phyloP scores from a whole-genome alignment of 2,888 invertebrate species.

The Noctua janthe region DNA sequence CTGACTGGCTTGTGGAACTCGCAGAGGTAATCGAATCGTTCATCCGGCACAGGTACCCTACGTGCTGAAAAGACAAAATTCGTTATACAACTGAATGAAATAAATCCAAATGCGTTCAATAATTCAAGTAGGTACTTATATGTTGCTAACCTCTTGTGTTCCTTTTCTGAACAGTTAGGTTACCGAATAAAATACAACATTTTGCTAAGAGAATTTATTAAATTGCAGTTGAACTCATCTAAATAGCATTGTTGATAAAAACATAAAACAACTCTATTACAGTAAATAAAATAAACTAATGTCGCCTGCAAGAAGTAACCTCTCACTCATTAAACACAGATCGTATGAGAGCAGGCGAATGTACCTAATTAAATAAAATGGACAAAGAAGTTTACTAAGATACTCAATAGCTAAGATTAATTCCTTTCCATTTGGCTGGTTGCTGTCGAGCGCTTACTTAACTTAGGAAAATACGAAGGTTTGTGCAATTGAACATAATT shows the following conservation, averaged over 20 bases:
- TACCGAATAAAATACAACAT: slow-evolving; percentile 22
- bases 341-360: neutral
- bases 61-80: slow-evolving; percentile 90
- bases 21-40: slow-evolving; percentile 97
- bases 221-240: slow-evolving; percentile 9
- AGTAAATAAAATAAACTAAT: neutral
- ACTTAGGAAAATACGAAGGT: slow-evolving; percentile 32
- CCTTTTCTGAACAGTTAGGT: neutral
- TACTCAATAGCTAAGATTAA: slow-evolving; percentile 6
- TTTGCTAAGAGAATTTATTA: slow-evolving; percentile 22
- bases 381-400: neutral
- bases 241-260: slow-evolving; percentile 7
- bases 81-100: slow-evolving; percentile 64
- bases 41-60: slow-evolving; percentile 99
- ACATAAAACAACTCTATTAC: slow-evolving; percentile 1
- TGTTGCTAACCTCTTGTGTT: slow-evolving; percentile 41
- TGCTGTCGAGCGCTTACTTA: slow-evolving; percentile 15
- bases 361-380: neutral
- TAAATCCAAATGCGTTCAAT: neutral
- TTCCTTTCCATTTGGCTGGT: slow-evolving; percentile 47
- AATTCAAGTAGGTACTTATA: neutral
- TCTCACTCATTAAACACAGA: slow-evolving; percentile 3
- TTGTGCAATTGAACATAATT: slow-evolving; percentile 51
- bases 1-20: slow-evolving; percentile 98
- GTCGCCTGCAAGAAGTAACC: neutral